Evolutionary conservation across 1,140 invertebrate species (phyloP), one percentile per base, ranked within the genome.

Genomic region (Drosophila prosaltans): DNA sequence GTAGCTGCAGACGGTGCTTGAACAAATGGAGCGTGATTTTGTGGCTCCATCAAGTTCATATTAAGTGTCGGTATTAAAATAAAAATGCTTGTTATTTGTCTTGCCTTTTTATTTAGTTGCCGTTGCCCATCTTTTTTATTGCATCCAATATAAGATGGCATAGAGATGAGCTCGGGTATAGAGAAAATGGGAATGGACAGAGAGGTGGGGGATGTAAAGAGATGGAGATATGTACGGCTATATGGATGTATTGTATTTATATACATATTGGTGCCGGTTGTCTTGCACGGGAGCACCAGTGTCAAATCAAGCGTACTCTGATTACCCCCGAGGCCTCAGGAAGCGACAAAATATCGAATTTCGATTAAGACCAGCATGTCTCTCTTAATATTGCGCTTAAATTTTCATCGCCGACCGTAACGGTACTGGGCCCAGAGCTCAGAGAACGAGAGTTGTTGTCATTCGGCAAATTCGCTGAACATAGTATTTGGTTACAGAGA

Each of bases 11-110:
- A 59, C 70, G 67, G 72, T 65, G 67, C 70, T 73, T 64, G 79
- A 82, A 81, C 82, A 91, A 90, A 90, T 90, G 86, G 88, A 91
- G 82, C 86, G 86, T 90, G 86, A 78, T 90, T 83, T 86, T 90
- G 86, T 86, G 76, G 86, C 86, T 90, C 86, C 72, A 90, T 90
- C 73, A 90, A 81, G 86, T 90, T 90, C 86, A 86, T 82, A 88
- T 88, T 84, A 88, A 88, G 84, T 78, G 84, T 83, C 72, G 78
- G 80, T 89, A 81, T 89, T 88, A 88, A 89, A 89, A 88, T 89
- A 89, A 80, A 88, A 83, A 84, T 88, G 80, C 74, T 84, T 83
- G 84, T 89, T 88, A 84, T 89, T 88, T 89, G 79, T 86, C 84
- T 84, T 89, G 73, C 62, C 70, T 80, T 88, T 86, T 88, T 89